phyloP scores from a whole-genome alignment of 2,888 invertebrate genomes.

The Biston betularia region DNA sequence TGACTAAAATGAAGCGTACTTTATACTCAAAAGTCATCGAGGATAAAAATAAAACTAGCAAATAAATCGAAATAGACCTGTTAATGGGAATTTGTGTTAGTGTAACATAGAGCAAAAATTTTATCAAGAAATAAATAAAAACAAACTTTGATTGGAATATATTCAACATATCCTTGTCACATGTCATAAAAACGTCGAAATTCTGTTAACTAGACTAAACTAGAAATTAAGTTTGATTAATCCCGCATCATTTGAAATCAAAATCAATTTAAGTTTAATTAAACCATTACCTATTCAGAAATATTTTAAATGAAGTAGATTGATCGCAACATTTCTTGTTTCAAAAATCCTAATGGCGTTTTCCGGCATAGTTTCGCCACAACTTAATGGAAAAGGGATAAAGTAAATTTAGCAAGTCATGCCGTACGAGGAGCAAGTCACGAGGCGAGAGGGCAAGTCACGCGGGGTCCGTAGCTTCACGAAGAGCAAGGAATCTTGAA shows the following conservation, averaged over 20 bases:
- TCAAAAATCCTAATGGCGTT: constrained; percentile 12
- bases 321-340: constrained; percentile 8
- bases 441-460: constrained; percentile 8
- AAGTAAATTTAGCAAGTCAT: constrained; percentile 31
- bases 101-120: constrained; percentile 65
- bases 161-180: constrained; percentile 38
- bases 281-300: background rate
- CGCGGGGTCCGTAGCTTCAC: constrained; percentile 3
- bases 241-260: constrained; percentile 1
- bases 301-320: constrained; percentile 8
- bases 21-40: constrained; percentile 56
- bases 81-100: constrained; percentile 84
- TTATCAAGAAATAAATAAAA: constrained; percentile 37
- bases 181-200: constrained; percentile 2
- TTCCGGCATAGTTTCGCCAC: constrained; percentile 12
- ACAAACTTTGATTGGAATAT: constrained; percentile 40
- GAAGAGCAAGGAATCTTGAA: constrained; percentile 32
- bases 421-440: constrained; percentile 3
- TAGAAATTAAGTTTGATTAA: background rate
- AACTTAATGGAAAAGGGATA: constrained; percentile 24
- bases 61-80: constrained; percentile 64
- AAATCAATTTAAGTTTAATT: background rate
- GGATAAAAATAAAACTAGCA: constrained; percentile 55
- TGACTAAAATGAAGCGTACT: constrained; percentile 57
- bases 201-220: too few species aligned